Percentiles rank a stretch among this genome's conserved stretches.
Conservation (phyloP, 2,888 invertebrate genomes). For the Tipula helvola region DNA sequence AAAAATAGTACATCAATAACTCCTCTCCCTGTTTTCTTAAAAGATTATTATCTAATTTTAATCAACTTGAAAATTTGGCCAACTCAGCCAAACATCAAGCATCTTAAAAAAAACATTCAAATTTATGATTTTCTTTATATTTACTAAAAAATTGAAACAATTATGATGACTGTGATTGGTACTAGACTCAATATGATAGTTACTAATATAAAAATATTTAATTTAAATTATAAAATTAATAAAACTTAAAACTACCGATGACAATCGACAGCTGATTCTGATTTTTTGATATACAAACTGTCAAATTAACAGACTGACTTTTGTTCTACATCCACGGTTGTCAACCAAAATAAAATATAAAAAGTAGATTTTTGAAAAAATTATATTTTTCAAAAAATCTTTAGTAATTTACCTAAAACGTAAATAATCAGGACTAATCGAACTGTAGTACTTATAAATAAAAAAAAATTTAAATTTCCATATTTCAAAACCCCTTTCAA, state of each 20-base stretch:
- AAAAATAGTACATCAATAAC: not conserved
- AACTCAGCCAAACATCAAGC: not conserved
- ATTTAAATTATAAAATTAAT: not conserved
- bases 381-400: not conserved
- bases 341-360: not conserved
- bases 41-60: not conserved
- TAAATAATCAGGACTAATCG: not conserved
- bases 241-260: not conserved
- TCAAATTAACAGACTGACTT: not conserved
- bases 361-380: not conserved
- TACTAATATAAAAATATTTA: not conserved
- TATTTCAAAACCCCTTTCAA: not conserved
- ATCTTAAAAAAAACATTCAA: not conserved
- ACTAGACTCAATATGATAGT: not conserved
- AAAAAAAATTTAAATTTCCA: not conserved
- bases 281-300: conserved; percentile 5
- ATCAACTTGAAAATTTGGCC: not conserved
- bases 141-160: not conserved
- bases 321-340: not conserved
- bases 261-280: conserved; percentile 7
- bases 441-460: not conserved
- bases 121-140: not conserved
- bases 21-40: not conserved
- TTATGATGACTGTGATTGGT: not conserved
- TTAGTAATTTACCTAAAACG: not conserved